Percentiles rank a stretch among this genome's conserved stretches.
Evolutionary conservation across 1,140 invertebrate species (phyloP).

Genomic region (Onthophagus taurus): DNA sequence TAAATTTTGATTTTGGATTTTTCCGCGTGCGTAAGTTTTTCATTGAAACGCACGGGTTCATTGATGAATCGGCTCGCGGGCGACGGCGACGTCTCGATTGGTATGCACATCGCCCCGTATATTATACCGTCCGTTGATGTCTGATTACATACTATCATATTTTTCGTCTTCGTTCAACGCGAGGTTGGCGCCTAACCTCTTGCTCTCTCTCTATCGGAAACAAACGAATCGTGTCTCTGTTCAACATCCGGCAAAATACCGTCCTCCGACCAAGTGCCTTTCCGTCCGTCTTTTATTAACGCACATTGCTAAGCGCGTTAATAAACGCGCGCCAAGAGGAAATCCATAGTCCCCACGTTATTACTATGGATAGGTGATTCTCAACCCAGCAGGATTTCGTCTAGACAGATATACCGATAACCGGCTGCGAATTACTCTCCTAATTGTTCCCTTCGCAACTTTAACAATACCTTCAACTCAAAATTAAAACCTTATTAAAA

Average conservation of each 20-base stretch:
- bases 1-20: no score
- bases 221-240: constrained; percentile 33
- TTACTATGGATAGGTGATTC: no score
- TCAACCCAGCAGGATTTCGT: no score
- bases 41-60: constrained; percentile 3
- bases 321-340: no score
- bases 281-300: constrained; percentile 18
- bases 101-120: constrained; percentile 27
- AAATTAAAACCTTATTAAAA: no score
- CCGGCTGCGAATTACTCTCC: no score
- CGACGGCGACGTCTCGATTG: constrained; percentile 18
- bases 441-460: no score
- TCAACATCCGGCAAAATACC: constrained; percentile 32
- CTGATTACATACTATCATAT: constrained; percentile 37
- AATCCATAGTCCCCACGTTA: no score
- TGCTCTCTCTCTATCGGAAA: constrained; percentile 31
- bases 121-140: constrained; percentile 31
- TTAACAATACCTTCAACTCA: no score
- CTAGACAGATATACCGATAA: no score
- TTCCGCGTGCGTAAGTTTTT: not conserved
- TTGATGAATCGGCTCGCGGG: constrained; percentile 10
- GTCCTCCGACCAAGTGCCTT: constrained; percentile 20
- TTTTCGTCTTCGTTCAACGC: constrained; percentile 26
- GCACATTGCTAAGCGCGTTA: constrained; percentile 3
- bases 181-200: not conserved